phyloP scores from a whole-genome alignment of 2,888 invertebrate genomes.

The Drosophila nigricruria region DNA sequence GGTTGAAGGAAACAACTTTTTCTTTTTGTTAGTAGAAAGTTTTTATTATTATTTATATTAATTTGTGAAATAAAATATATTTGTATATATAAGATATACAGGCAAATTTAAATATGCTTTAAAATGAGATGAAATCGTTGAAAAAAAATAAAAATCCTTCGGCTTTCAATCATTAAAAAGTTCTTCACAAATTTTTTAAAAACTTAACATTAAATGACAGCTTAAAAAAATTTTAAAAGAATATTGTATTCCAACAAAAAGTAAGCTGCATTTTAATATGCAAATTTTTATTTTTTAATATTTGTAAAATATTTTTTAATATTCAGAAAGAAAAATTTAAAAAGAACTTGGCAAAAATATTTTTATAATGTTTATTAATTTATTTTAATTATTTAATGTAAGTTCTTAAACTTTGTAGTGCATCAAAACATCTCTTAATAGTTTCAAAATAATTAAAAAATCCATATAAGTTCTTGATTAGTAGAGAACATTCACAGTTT shows the following conservation, averaged over 20 bases:
- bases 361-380: not conserved
- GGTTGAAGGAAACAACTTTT: constrained; percentile 5
- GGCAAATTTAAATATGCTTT: not conserved
- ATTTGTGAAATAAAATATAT: not conserved
- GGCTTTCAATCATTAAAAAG: not conserved
- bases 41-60: not conserved
- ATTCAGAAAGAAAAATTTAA: not conserved
- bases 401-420: not conserved
- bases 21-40: not conserved
- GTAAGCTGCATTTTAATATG: too few species aligned
- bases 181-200: not conserved
- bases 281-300: not conserved
- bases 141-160: not conserved
- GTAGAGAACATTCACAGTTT: not conserved
- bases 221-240: not conserved
- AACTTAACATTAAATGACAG: not conserved
- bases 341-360: not conserved
- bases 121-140: not conserved
- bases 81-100: not conserved
- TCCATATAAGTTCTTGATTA: not conserved
- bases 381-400: not conserved
- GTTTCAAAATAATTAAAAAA: not conserved
- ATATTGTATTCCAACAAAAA: too few species aligned
- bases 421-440: not conserved
- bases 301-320: not conserved